A percentile compares a stretch with the other conserved stretches of the same genome.
These are phyloP conservation scores for Cnemophilus loriae DNA, from an alignment of 2,113 vertebrate species.

Conservation along the genomic window DNA sequence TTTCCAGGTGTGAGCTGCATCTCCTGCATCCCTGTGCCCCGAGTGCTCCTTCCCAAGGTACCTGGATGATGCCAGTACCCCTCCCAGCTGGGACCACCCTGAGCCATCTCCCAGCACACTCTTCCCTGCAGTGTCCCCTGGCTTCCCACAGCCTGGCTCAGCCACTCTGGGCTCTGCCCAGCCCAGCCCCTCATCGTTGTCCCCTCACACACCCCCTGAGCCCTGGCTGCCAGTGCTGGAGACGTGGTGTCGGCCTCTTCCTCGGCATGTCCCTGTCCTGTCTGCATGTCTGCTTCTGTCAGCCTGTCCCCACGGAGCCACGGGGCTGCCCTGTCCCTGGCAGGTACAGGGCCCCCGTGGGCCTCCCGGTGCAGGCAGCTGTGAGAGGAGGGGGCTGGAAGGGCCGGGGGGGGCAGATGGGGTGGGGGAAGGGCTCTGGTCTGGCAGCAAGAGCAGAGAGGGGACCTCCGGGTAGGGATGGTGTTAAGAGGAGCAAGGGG, in stretches of 20 bases:
- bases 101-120: neutral
- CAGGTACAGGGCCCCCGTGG: neutral
- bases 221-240: conserved; percentile 36
- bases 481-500: neutral
- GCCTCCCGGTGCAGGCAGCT: neutral
- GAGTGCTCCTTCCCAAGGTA: neutral
- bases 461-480: neutral
- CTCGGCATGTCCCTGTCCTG: conserved; percentile 64
- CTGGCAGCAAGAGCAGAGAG: neutral
- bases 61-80: neutral
- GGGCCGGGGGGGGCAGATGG: neutral
- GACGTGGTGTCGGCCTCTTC: conserved; percentile 65
- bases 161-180: neutral
- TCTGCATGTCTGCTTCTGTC: conserved; percentile 70
- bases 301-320: neutral
- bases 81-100: neutral
- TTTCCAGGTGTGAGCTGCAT: neutral
- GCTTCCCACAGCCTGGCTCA: neutral
- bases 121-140: neutral
- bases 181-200: neutral
- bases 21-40: neutral
- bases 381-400: neutral
- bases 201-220: neutral
- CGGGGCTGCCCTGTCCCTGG: neutral
- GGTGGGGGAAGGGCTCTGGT: neutral